Evolutionary conservation across 1,140 invertebrate species (phyloP), one percentile per base, ranked within the genome.

Genomic region (Drosophila sp.): DNA sequence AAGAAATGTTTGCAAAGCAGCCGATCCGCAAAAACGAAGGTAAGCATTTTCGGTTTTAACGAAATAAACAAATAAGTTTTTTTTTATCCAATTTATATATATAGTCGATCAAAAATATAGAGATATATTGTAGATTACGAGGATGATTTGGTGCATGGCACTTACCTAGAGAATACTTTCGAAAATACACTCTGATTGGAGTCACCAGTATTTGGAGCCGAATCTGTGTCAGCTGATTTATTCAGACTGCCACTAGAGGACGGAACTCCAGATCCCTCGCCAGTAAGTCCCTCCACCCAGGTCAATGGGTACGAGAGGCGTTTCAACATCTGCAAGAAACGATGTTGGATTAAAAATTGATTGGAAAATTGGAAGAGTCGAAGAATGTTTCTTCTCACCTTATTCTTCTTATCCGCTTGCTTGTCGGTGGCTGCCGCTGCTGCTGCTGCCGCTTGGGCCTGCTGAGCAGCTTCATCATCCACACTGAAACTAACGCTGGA

Each of bases 231-330:
- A 67, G 65, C 84, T 57, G 90, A 91, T 71, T 83, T 92, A 70
- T 70, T 90, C 25, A 91, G 63, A 58, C 90, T 85, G 55, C 92
- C 92, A 62, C 78, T 74, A 23, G 63, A 40, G 35, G 75, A 70
- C 17, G 94, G 93, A 71, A 94, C 70, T 23, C 44, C 44, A 8
- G 72, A 76, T 27, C 79, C 86, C 66, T 96, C 95, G 32, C 95
- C 95, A 1, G 96, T 95, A 23, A 97, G 92, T 23, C 96, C 97
- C 92, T 98, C 97, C 94, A 98, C 96, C 97, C 97, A 98, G 1
- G 97, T 96, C 54, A 98, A 92, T n/a, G 97, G 97, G 93, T 98
- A 97, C 0, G 97, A 98, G 40, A 98, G 94, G 78, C 97, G 94
- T 93, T 98, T 98, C 66, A 98, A 93, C 96, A 98, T 97, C 96